Conservation (phyloP, 2,888 invertebrate species). For the Callyntrura sp. region DNA sequence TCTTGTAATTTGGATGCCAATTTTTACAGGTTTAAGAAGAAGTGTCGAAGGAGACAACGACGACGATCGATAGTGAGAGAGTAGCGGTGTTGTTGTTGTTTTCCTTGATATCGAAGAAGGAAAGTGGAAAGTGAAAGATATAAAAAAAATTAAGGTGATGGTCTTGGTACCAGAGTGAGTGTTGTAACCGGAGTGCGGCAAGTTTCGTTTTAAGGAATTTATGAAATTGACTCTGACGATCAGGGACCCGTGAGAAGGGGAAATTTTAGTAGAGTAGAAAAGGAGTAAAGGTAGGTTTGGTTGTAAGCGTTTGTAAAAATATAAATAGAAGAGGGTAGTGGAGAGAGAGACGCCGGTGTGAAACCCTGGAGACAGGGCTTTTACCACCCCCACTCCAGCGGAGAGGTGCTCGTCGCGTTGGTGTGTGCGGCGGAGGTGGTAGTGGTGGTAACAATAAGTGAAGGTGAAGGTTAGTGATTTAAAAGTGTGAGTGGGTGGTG, state of each 20-base stretch:
- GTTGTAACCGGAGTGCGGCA: background rate
- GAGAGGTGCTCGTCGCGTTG: constrained; percentile 23
- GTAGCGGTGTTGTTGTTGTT: constrained; percentile 27
- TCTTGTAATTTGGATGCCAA: constrained; percentile 7
- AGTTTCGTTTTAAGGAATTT: background rate
- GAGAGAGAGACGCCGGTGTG: constrained; percentile 4
- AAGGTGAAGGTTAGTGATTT: constrained; percentile 31
- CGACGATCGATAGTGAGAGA: constrained; percentile 26
- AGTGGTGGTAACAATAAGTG: constrained; percentile 3
- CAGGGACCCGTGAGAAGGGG: constrained; percentile 9
- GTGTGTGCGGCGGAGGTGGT: no score
- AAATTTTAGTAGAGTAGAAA: constrained; percentile 36
- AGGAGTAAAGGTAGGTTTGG: background rate
- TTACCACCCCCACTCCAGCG: background rate
- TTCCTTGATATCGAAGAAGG: background rate
- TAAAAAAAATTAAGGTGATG: background rate
- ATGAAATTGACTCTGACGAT: background rate
- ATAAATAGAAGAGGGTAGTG: background rate
- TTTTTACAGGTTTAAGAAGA: constrained; percentile 38
- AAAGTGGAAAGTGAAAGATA: constrained; percentile 44
- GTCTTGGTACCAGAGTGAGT: constrained; percentile 18
- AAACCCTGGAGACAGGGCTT: constrained; percentile 33
- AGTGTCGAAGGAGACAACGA: constrained; percentile 45
- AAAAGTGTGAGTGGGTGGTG: constrained; percentile 20
- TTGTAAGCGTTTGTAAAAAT: constrained; percentile 6